phyloP scores from a whole-genome alignment of 2,113 vertebrate species.

The Cyrtonyx montezumae region DNA sequence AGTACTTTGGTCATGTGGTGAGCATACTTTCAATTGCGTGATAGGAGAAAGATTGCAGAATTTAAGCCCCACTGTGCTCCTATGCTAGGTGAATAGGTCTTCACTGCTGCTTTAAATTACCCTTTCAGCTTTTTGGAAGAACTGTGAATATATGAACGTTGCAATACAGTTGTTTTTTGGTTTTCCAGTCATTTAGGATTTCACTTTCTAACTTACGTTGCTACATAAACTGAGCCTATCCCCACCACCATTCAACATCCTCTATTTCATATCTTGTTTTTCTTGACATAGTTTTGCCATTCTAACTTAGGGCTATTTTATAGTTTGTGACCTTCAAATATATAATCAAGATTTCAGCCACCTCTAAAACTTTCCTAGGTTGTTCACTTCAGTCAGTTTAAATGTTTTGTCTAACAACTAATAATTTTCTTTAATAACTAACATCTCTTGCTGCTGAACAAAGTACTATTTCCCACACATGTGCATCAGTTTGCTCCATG shows the following conservation, averaged over 20 bases:
- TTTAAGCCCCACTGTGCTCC: background rate
- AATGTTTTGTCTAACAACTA: background rate
- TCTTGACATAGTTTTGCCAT: background rate
- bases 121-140: background rate
- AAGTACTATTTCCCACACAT: background rate
- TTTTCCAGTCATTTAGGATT: constrained; percentile 9
- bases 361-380: background rate
- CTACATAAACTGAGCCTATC: constrained; percentile 36
- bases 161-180: constrained; percentile 51
- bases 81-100: background rate
- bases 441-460: background rate
- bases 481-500: background rate
- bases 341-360: background rate
- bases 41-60: background rate
- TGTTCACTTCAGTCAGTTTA: background rate
- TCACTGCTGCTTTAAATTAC: constrained; percentile 11
- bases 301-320: background rate
- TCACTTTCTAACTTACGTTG: constrained; percentile 16
- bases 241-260: background rate
- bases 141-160: constrained; percentile 25
- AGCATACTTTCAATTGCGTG: background rate
- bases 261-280: background rate
- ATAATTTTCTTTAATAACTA: background rate
- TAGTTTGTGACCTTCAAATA: background rate
- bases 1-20: background rate